A percentile compares a stretch with the other conserved stretches of the same genome.
These are phyloP conservation scores for Pluvialis apricaria DNA, from an alignment of 2,113 vertebrate genomes.

Conservation along the genomic window DNA sequence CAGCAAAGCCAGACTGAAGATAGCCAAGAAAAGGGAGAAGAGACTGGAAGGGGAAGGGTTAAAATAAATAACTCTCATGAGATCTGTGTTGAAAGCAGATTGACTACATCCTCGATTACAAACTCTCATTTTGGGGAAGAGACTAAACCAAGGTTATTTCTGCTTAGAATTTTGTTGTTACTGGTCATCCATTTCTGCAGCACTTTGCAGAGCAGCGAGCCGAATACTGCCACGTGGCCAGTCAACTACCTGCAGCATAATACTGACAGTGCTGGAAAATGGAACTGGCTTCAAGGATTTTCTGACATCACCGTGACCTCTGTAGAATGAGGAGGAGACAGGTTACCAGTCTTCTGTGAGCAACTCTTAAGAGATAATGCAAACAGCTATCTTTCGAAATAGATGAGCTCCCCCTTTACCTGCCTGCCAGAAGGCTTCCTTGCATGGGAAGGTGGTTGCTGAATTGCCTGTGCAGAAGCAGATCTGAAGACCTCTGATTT, in stretches of 20 bases:
- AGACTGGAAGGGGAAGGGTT: background rate
- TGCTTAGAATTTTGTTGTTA: background rate
- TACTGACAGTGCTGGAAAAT: background rate
- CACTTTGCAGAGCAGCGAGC: background rate
- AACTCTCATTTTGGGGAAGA: background rate
- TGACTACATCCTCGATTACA: background rate
- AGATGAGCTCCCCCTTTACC: background rate
- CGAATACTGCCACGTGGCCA: background rate
- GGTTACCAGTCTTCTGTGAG: background rate
- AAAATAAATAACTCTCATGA: background rate
- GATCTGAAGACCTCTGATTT: background rate
- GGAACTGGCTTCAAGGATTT: background rate
- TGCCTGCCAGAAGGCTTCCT: background rate
- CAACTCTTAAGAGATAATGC: background rate
- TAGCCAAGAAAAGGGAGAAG: background rate
- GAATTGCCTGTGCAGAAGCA: background rate
- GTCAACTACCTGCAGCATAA: background rate
- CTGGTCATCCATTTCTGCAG: background rate
- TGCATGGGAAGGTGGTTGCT: background rate
- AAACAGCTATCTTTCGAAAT: background rate
- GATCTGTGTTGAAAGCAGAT: background rate
- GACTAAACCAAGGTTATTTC: background rate
- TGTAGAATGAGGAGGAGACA: background rate
- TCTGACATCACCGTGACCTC: background rate
- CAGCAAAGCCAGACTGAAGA: background rate